Conservation (phyloP, 2,113 vertebrate species). For the Hemichromis elongatus region DNA sequence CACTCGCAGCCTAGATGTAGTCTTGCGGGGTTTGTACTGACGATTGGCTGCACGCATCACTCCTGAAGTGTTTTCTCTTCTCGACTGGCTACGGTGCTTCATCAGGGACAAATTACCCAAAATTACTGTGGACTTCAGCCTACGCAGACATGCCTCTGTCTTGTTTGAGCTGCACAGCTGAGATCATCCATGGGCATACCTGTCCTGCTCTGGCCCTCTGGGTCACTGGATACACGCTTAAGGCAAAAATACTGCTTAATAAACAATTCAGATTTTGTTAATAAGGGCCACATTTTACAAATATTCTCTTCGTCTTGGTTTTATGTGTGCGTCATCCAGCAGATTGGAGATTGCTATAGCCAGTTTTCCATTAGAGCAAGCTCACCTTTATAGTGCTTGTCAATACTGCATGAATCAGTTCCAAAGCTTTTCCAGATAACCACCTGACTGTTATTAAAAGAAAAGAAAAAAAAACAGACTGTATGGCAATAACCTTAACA, state of each 20-base stretch:
- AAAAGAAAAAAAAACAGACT: neutral
- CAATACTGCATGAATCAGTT: conserved; percentile 6
- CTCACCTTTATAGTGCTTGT: neutral
- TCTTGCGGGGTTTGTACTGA: conserved; percentile 32
- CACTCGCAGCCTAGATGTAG: conserved; percentile 25
- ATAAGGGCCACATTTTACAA: neutral
- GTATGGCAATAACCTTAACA: neutral
- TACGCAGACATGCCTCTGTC: neutral
- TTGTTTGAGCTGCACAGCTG: neutral
- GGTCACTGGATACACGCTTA: neutral
- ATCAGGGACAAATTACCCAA: conserved; percentile 67
- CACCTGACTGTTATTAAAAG: neutral
- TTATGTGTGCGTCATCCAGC: neutral
- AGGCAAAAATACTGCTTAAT: neutral
- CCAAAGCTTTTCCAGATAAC: neutral
- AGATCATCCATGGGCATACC: neutral
- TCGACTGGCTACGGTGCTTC: conserved; percentile 45
- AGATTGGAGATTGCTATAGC: neutral
- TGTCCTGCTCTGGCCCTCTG: neutral
- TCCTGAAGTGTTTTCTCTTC: conserved; percentile 53
- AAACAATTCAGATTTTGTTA: neutral
- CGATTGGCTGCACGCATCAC: conserved; percentile 50
- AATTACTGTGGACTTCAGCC: neutral
- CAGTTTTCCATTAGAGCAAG: neutral
- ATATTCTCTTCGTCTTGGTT: neutral